Base-by-base conservation (phyloP, 1,140 invertebrate species). In the Drosophila nigromelanica region DNA sequence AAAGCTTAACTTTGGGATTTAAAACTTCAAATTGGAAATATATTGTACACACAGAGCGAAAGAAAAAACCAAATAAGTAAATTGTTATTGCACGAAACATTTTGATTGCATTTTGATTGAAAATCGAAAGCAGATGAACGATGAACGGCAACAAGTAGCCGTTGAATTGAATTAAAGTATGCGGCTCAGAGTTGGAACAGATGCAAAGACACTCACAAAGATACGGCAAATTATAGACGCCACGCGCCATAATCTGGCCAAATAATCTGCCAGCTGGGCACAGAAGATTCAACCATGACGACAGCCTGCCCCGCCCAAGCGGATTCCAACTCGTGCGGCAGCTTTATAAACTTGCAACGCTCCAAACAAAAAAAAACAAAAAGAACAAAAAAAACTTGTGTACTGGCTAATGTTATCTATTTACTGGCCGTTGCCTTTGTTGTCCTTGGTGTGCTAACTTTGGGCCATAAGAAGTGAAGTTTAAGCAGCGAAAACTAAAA, bases 11-110 rank as follows among this genome's bases (percentile, higher is more conserved):
- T 71, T 51, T 45, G 79, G 73, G 79, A 74, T 72, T 89, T 66
- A 64, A 72, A 83, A 87, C 64, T 89, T 83, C 47, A 54, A 89
- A 83, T 89, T 87, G 83, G 24, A 61, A 89, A 61, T 68, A 68
- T 45, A 66, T 70, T 66, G 60, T 45, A 76, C 47, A 64, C 35
- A 14, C 37, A 21, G 45, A 33, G 50, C 50, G 24, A 73, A 61
- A 69, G 56, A 70, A 69, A 69, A 70, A 74, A 24, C 2, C 62
- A 62, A 70, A 59, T 70, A 70, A 70, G 47, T 60, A 70, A 70
- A 70, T 62, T 71, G 37, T 39, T 56, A 62, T 63, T 56, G 61
- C 45, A 27, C 33, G 35, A 55, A 51, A 54, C 51, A 39, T 63
- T 82, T 89, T 67, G 75, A 82, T 73, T 87, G 68, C 27, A 42